Conservation (phyloP, 2,888 invertebrate species). For the Incurvaria masculella region DNA sequence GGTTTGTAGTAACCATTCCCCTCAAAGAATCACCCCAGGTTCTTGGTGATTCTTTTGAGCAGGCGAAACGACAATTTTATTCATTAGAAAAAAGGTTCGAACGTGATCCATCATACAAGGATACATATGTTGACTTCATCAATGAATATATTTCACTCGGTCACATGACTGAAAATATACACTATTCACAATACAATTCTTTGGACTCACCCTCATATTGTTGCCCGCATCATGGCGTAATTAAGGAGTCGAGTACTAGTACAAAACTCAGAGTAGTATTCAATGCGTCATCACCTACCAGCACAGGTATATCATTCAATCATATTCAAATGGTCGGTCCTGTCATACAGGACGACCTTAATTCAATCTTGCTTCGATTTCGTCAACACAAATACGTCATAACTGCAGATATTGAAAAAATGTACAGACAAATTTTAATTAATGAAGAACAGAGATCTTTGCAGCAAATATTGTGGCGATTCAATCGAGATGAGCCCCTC, state of each 20-base stretch:
- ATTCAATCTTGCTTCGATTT: slow-evolving; percentile 6
- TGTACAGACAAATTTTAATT: slow-evolving; percentile 10
- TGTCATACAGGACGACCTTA: slow-evolving; percentile 3
- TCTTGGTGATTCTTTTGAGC: slow-evolving; percentile 4
- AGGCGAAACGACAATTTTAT: slow-evolving; percentile 2
- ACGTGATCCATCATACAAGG: not conserved
- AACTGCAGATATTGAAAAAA: slow-evolving; percentile 9
- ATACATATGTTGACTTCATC: slow-evolving; percentile 1
- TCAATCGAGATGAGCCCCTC: not conserved
- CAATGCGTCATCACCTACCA: slow-evolving; percentile 5
- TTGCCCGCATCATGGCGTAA: slow-evolving; percentile 11
- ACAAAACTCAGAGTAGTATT: slow-evolving; percentile 11
- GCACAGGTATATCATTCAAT: slow-evolving; percentile 7
- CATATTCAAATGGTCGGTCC: slow-evolving; percentile 3
- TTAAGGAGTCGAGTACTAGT: slow-evolving; percentile 6
- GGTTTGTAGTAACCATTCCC: slow-evolving; percentile 3
- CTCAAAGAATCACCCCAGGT: not conserved
- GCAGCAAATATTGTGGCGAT: slow-evolving; percentile 11
- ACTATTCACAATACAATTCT: not conserved
- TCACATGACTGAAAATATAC: slow-evolving; percentile 3
- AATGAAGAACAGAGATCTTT: slow-evolving; percentile 6
- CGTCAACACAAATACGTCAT: slow-evolving; percentile 9
- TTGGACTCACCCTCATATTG: not conserved
- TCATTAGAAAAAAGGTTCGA: slow-evolving; percentile 1
- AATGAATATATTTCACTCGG: slow-evolving; percentile 3